Conservation (phyloP, 2,888 invertebrate species). For the Sarcophaga caerulescens region DNA sequence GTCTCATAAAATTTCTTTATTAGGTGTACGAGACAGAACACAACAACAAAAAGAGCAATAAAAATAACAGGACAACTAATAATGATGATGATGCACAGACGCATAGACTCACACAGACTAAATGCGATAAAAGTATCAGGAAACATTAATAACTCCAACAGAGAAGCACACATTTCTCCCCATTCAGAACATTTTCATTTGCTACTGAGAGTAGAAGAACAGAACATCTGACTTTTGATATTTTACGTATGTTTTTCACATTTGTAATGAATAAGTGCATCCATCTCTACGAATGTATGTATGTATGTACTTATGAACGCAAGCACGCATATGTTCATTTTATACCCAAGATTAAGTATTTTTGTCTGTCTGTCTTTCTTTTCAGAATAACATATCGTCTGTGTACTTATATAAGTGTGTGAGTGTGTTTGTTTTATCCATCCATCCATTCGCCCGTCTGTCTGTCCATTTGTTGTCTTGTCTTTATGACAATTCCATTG, state of each 20-base stretch:
- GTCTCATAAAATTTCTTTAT: constrained; percentile 4
- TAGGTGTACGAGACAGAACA: not conserved
- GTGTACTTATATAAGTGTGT: not conserved
- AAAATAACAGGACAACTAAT: constrained; percentile 4
- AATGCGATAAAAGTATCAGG: constrained; percentile 40
- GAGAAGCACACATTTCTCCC: no score
- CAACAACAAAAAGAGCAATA: not conserved
- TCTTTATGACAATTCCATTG: constrained; percentile 35
- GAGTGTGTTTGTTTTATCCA: not conserved
- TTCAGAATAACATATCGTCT: not conserved
- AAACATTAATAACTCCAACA: constrained; percentile 61
- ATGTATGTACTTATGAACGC: not conserved
- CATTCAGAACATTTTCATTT: not conserved
- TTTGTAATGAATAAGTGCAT: not conserved
- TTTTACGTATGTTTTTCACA: constrained; percentile 2
- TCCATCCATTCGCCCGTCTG: not conserved
- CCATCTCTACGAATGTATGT: not conserved
- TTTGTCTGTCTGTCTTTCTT: not conserved
- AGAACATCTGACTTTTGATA: not conserved
- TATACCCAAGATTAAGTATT: not conserved
- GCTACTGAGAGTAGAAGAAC: not conserved
- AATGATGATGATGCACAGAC: not conserved
- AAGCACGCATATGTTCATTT: not conserved
- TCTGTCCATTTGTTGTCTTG: not conserved
- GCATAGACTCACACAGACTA: not conserved